Evolutionary conservation across 1,140 invertebrate genomes (phyloP), one percentile per base, ranked within the genome.

Genomic region (Caenorhabditis elegans): DNA sequence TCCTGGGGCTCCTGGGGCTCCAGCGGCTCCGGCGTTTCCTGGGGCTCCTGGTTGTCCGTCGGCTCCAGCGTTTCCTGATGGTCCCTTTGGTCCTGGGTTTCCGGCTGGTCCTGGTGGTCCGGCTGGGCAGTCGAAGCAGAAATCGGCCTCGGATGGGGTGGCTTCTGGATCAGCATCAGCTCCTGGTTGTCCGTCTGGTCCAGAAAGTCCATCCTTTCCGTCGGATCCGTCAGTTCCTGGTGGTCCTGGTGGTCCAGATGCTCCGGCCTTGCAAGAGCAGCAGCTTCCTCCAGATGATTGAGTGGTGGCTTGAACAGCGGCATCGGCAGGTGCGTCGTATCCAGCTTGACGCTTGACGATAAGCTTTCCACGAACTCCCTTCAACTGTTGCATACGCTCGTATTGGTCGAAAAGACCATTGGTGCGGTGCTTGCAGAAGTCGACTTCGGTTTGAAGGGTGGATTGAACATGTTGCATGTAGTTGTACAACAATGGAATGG

Each of bases 391-490:
- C 83, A 84, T 76, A 39, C 79, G 46, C 80, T 81, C 79, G 83
- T 82, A 86, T 76, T 86, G 78, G 36, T 81, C 79, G 78, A 76
- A 83, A 26, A 83, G 84, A 78, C 84, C 47, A 48, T 79, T 60
- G 47, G 86, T 87, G 39, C 86, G 80, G 36, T 87, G 86, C 28
- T 78, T 83, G 77, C 86, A 87, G 76, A 88, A 87, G 60, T 86
- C 84, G 22, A 87, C 55, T 78, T 87, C 86, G 28, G 78, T 85
- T 51, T 88, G 82, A 11, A 88, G 82, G 43, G 82, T 53, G 48
- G 84, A 83, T 75, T 88, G 87, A 19, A 88, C 86, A 80, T 86
- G 80, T 60, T 88, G 87, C 82, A 87, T 86, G 78, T 88, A 88
- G 80, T 86, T 88, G 82, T 88, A 88, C 13, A 88, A 43, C 49